phyloP scores from a whole-genome alignment of 1,140 invertebrate genomes.

The Euschistus heros region DNA sequence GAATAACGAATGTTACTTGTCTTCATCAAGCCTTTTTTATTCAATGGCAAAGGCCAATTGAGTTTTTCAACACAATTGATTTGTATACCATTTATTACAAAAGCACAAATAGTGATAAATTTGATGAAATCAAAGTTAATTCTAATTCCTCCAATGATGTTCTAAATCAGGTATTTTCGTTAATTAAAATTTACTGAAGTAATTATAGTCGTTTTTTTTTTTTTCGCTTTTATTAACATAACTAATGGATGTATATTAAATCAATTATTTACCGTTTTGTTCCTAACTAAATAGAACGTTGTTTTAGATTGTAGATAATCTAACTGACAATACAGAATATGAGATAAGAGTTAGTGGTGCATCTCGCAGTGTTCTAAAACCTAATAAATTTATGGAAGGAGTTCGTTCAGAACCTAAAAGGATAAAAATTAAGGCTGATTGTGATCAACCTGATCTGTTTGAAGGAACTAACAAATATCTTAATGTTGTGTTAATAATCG shows the following conservation, averaged over 20 bases:
- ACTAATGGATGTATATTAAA: background rate
- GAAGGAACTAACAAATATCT: slow-evolving; percentile 42
- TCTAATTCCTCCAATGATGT: slow-evolving; percentile 46
- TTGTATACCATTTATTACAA: slow-evolving; percentile 65
- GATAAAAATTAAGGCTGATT: slow-evolving; percentile 36
- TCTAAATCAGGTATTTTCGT: slow-evolving; percentile 29
- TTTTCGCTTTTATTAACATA: background rate
- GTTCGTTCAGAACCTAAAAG: slow-evolving; percentile 50
- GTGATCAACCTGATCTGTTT: slow-evolving; percentile 19
- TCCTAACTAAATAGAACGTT: slow-evolving; percentile 10
- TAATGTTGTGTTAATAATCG: slow-evolving; percentile 44
- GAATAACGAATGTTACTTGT: slow-evolving; percentile 72
- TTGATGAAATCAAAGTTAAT: slow-evolving; percentile 50
- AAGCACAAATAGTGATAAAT: slow-evolving; percentile 44
- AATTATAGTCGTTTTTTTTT: background rate
- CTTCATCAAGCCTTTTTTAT: slow-evolving; percentile 65
- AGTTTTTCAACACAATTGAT: slow-evolving; percentile 64
- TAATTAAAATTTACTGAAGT: background rate
- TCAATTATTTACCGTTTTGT: background rate
- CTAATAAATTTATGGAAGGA: slow-evolving; percentile 51
- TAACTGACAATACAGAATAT: slow-evolving; percentile 62
- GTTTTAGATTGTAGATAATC: slow-evolving; percentile 58
- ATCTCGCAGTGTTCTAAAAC: slow-evolving; percentile 53
- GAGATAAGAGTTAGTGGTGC: slow-evolving; percentile 61
- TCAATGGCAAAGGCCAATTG: slow-evolving; percentile 65